Percentiles rank a stretch among this genome's conserved stretches.
phyloP scores from a whole-genome alignment of 2,797 vertebrate genomes.

The Acanthis flammea region DNA sequence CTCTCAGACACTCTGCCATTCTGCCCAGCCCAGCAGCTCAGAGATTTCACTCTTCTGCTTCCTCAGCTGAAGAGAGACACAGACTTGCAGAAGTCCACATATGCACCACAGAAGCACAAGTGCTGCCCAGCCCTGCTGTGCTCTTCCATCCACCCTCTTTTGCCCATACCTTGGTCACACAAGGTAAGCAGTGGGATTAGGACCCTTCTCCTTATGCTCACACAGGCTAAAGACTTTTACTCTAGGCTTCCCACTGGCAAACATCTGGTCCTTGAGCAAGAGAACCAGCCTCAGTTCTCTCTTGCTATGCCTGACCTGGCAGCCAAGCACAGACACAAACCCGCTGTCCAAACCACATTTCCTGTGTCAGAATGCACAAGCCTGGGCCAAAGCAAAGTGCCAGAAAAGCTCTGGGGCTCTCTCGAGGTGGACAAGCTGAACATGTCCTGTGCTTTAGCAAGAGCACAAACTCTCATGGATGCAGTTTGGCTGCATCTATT shows the following conservation, averaged over 20 bases:
- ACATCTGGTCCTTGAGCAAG: neutral
- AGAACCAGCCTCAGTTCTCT: neutral
- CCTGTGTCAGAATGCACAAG: neutral
- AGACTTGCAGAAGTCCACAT: neutral
- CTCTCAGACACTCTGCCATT: neutral
- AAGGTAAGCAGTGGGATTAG: neutral
- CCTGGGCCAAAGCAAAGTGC: neutral
- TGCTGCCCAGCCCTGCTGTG: neutral
- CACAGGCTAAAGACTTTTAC: neutral
- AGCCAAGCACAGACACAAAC: neutral
- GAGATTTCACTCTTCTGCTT: neutral
- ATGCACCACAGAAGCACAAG: neutral
- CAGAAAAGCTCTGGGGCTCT: neutral
- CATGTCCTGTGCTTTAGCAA: neutral
- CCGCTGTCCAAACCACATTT: neutral
- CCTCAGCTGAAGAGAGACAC: neutral
- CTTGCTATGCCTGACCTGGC: neutral
- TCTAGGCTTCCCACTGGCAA: neutral
- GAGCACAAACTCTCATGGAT: neutral
- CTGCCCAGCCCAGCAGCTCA: neutral
- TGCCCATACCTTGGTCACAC: neutral
- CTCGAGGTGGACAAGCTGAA: neutral
- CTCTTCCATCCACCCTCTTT: neutral
- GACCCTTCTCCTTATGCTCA: neutral
- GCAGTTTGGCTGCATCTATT: neutral